Evolutionary conservation across 1,140 invertebrate genomes (phyloP), one percentile per base, ranked within the genome.

Genomic region (Portunus trituberculatus): DNA sequence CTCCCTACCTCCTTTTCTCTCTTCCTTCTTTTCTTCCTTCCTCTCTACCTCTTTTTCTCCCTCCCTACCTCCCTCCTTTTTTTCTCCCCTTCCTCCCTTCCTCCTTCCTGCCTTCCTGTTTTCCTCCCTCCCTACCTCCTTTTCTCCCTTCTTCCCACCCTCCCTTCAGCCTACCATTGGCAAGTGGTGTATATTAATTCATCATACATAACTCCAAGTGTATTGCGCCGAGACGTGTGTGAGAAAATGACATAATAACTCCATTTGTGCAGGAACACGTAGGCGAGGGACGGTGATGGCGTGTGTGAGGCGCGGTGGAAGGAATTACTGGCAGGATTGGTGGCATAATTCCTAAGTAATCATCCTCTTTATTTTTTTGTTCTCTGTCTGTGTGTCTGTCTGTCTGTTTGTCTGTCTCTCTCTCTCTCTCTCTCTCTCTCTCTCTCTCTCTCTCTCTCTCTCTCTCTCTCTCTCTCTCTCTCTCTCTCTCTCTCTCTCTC

Each of bases 401-500:
- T 88, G 0, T 88, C 86, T 88, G 0, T 88, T 4, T 88, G 0
- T 88, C n/a, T 88, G 4, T 88, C n/a, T 28, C 86, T 88, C 32
- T 88, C n/a, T 88, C n/a, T 39, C n/a, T 88, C 32, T 88, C n/a
- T 88, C 32, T 88, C 86, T 39, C 86, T 29, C 32, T 88, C 86
- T 88, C 76, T 82, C 76, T 82, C 76, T 82, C 76, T 82, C 76
- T 20, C 20, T 20, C 28, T 28, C 76, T 25, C 76, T 28, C 76
- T 25, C 16, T 25, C 76, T 25, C 28, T 82, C 76, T 20, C 76
- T 25, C 76, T 25, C 28, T 82, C 76, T 20, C 76, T 88, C 86
- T 88, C 86, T 88, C 86, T 88, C 86, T 88, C 86, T 88, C 86
- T 88, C 32, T 88, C 86, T 88, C 86, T 88, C n/a, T 88, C n/a